Percentiles rank a stretch among this genome's conserved stretches.
Evolutionary conservation across 2,113 vertebrate species (phyloP).

Genomic region (Pao palembangensis): DNA sequence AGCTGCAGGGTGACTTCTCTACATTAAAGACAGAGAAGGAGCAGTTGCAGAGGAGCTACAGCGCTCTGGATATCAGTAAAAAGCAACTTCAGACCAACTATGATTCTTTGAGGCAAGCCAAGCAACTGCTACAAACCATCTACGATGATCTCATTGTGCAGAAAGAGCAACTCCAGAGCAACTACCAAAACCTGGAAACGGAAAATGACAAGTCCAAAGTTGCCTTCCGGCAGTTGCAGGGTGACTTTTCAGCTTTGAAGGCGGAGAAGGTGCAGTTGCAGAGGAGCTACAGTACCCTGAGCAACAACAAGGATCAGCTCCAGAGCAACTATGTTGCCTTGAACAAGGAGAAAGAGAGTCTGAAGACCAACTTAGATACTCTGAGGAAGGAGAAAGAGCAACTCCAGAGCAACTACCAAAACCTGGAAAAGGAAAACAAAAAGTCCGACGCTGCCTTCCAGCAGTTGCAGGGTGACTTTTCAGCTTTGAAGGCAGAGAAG

Average conservation of each 20-base stretch:
- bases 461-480: constrained; percentile 13
- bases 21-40: constrained; percentile 12
- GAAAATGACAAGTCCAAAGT: constrained; percentile 1
- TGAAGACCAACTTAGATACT: background rate
- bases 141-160: background rate
- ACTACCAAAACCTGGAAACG: constrained; percentile 5
- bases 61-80: background rate
- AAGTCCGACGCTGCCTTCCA: background rate
- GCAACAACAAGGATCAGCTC: background rate
- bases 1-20: constrained; percentile 17
- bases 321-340: constrained; percentile 5
- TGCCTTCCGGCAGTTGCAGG: background rate
- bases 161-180: constrained; percentile 13
- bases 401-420: constrained; percentile 12
- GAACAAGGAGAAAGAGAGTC: constrained; percentile 6
- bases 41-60: constrained; percentile 12
- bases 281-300: background rate
- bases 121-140: background rate
- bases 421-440: constrained; percentile 3
- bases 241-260: constrained; percentile 13
- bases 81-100: background rate
- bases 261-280: constrained; percentile 19
- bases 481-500: constrained; percentile 5
- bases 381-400: background rate
- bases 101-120: constrained; percentile 3